These are phyloP conservation scores for Polydesmus complanatus DNA, from an alignment of 2,888 invertebrate genomes.

Conservation along the genomic window DNA sequence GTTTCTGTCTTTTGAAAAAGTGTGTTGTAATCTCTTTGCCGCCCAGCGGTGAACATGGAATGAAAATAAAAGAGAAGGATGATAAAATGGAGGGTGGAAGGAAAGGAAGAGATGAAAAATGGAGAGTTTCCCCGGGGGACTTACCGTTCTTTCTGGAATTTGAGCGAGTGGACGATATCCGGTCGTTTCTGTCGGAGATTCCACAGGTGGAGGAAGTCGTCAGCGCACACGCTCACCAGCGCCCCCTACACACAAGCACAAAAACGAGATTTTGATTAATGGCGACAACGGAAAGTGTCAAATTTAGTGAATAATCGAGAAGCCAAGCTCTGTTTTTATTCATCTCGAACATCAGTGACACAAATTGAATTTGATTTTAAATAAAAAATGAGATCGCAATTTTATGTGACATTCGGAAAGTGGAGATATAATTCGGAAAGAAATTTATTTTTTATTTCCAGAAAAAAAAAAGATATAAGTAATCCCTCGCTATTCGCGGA, in stretches of 20 bases:
- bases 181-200: constrained; percentile 88
- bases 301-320: too few species aligned
- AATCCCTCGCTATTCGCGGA: too few species aligned
- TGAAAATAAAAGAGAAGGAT: neutral
- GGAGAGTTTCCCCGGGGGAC: neutral
- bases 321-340: too few species aligned
- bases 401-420: too few species aligned
- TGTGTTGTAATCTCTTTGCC: neutral
- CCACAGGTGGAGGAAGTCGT: constrained; percentile 95
- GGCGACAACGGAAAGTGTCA: neutral
- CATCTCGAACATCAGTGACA: too few species aligned
- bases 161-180: constrained; percentile 88
- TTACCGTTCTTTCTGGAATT: constrained; percentile 88
- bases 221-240: constrained; percentile 84
- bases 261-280: neutral
- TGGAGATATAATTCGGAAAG: too few species aligned
- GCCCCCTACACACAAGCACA: constrained; percentile 47
- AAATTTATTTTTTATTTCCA: too few species aligned
- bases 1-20: neutral
- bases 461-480: too few species aligned
- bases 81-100: neutral
- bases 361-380: too few species aligned
- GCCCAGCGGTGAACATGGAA: too few species aligned
- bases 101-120: neutral
- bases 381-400: too few species aligned